Evolutionary conservation across 2,113 vertebrate species (phyloP).

Genomic region (Gnathonemus echidnorhynchus): DNA sequence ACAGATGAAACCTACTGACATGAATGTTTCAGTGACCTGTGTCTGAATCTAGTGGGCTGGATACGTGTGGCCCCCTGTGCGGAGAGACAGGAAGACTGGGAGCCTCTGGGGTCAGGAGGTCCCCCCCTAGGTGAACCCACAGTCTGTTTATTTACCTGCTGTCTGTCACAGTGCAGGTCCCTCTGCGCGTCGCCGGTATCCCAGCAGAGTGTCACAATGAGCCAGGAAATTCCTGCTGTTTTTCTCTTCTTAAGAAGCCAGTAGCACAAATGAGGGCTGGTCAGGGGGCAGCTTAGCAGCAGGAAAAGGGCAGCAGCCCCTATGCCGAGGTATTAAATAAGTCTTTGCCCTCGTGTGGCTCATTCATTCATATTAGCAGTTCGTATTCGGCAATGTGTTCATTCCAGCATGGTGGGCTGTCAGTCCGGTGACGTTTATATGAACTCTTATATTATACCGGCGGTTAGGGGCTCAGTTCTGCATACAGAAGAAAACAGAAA

Average conservation of each 20-base stretch:
- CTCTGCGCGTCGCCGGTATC: neutral
- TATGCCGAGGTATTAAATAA: neutral
- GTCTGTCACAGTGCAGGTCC: neutral
- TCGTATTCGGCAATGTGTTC: neutral
- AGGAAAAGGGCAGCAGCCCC: neutral
- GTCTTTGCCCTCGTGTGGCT: neutral
- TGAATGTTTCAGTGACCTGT: constrained; percentile 34
- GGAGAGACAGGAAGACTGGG: neutral
- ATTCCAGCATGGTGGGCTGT: neutral
- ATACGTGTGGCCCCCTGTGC: neutral
- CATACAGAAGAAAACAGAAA: neutral
- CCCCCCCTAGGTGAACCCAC: neutral
- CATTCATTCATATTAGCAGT: neutral
- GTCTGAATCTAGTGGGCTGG: constrained; percentile 16
- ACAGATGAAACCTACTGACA: constrained; percentile 10
- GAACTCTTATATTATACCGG: neutral
- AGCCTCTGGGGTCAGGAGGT: neutral
- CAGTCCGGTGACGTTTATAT: neutral
- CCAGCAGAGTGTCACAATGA: neutral
- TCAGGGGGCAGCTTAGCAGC: neutral
- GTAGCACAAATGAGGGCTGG: neutral
- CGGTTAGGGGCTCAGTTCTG: neutral
- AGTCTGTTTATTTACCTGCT: neutral
- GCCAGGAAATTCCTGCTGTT: neutral
- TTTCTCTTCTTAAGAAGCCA: neutral